Percentiles rank a stretch among this genome's conserved stretches.
These are phyloP conservation scores for Galerucella pusilla DNA, from an alignment of 2,888 invertebrate genomes.

Conservation along the genomic window DNA sequence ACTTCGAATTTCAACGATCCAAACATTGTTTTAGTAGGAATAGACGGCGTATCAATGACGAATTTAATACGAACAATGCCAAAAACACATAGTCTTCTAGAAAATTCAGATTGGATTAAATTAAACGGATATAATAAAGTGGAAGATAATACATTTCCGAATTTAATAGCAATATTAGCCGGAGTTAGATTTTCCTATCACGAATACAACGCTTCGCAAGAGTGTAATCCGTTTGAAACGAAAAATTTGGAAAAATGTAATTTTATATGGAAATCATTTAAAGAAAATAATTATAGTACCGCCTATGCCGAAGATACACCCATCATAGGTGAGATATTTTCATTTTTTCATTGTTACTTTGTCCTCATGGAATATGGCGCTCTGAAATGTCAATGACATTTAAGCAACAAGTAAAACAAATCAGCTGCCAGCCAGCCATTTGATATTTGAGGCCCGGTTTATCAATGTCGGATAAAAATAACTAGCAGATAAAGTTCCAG, in stretches of 20 bases:
- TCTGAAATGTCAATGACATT: no score
- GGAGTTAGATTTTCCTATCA: slow-evolving; percentile 67
- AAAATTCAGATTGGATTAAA: slow-evolving; percentile 65
- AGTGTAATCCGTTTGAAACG: slow-evolving; percentile 66
- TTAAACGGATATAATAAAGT: slow-evolving; percentile 70
- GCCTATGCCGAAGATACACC: slow-evolving; percentile 79
- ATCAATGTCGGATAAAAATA: no score
- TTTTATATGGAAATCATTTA: slow-evolving; percentile 82
- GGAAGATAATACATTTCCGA: slow-evolving; percentile 91
- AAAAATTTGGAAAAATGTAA: slow-evolving; percentile 75
- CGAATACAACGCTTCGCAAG: slow-evolving; percentile 47
- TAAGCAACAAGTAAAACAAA: no score
- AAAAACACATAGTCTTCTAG: slow-evolving; percentile 74
- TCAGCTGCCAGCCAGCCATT: no score
- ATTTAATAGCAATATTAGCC: slow-evolving; percentile 83
- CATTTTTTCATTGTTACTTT: background rate
- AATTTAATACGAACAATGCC: slow-evolving; percentile 82
- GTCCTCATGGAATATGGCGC: no score
- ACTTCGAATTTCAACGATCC: slow-evolving; percentile 46
- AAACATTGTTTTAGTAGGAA: slow-evolving; percentile 84
- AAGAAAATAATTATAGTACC: slow-evolving; percentile 77
- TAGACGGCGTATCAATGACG: slow-evolving; percentile 85
- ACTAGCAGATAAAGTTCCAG: no score
- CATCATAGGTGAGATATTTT: slow-evolving; percentile 28
- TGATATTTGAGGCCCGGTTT: no score